These are phyloP conservation scores for Tiphia femorata DNA, from an alignment of 2,888 invertebrate genomes.

Conservation along the genomic window DNA sequence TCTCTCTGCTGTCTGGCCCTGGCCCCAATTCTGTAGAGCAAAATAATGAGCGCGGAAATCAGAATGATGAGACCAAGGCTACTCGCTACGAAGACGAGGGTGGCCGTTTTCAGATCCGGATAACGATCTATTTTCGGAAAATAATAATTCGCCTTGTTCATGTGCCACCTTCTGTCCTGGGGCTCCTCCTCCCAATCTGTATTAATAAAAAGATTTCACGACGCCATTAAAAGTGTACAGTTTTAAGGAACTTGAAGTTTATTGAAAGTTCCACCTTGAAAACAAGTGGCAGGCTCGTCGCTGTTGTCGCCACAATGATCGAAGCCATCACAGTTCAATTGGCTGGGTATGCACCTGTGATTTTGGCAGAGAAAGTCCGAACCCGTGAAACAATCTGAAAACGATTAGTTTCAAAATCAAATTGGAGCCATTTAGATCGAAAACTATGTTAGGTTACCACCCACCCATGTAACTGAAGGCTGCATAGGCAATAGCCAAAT, in stretches of 20 bases:
- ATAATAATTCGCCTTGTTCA: conserved; percentile 79
- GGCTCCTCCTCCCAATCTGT: conserved; percentile 72
- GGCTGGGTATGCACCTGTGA: conserved; percentile 77
- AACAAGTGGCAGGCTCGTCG: conserved; percentile 77
- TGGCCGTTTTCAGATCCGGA: conserved; percentile 77
- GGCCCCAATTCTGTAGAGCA: conserved; percentile 76
- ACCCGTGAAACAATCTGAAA: conserved; percentile 76
- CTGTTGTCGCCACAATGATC: conserved; percentile 83
- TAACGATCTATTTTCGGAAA: conserved; percentile 79
- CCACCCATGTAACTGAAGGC: conserved; percentile 79
- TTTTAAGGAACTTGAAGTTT: neutral
- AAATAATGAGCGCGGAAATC: conserved; percentile 75
- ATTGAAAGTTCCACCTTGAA: conserved; percentile 63
- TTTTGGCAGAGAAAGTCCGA: conserved; percentile 80
- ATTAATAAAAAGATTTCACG: conserved; percentile 6
- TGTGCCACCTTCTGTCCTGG: conserved; percentile 75
- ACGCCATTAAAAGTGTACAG: neutral
- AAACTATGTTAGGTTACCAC: conserved; percentile 39
- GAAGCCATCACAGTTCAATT: conserved; percentile 80
- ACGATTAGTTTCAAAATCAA: neutral
- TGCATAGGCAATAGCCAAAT: conserved; percentile 78
- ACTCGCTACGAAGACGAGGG: conserved; percentile 76
- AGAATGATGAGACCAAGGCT: conserved; percentile 75
- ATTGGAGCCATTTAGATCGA: neutral
- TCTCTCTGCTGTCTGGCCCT: conserved; percentile 75